Conservation (phyloP, 2,797 vertebrate genomes). For the Hipposideros larvatus region DNA sequence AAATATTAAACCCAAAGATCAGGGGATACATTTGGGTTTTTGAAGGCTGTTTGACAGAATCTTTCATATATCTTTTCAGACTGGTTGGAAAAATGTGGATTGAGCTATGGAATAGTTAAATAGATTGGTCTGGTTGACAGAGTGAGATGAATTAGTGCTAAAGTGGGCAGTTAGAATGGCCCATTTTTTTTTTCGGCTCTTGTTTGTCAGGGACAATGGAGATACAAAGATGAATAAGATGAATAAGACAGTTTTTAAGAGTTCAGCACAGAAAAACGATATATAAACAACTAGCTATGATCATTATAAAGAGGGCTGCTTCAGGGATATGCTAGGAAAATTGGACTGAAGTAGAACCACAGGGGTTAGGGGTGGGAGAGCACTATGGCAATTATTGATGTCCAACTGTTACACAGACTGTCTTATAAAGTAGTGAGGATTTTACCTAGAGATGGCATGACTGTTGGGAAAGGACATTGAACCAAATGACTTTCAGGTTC, state of each 20-base stretch:
- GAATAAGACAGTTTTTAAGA: slow-evolving; percentile 12
- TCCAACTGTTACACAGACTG: neutral
- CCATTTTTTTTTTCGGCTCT: slow-evolving; percentile 36
- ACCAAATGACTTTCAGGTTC: neutral
- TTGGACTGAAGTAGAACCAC: neutral
- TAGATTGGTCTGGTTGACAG: slow-evolving; percentile 49
- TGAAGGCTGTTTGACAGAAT: slow-evolving; percentile 2
- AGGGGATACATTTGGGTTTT: neutral
- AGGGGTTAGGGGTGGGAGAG: neutral
- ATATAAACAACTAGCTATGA: neutral
- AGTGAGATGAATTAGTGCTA: slow-evolving; percentile 53
- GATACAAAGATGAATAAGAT: slow-evolving; percentile 49
- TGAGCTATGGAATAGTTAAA: slow-evolving; percentile 29
- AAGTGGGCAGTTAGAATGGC: slow-evolving; percentile 38
- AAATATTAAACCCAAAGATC: slow-evolving; percentile 50
- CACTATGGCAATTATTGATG: neutral
- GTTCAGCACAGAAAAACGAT: neutral
- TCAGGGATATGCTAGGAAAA: neutral
- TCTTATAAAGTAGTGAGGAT: neutral
- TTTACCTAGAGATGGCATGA: neutral
- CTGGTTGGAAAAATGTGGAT: slow-evolving; percentile 43
- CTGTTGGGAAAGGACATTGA: neutral
- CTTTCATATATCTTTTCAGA: slow-evolving; percentile 27
- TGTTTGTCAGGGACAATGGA: slow-evolving; percentile 47
- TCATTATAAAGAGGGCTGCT: neutral